Base-by-base conservation (phyloP, 2,113 vertebrate species). In the Scomber japonicus region DNA sequence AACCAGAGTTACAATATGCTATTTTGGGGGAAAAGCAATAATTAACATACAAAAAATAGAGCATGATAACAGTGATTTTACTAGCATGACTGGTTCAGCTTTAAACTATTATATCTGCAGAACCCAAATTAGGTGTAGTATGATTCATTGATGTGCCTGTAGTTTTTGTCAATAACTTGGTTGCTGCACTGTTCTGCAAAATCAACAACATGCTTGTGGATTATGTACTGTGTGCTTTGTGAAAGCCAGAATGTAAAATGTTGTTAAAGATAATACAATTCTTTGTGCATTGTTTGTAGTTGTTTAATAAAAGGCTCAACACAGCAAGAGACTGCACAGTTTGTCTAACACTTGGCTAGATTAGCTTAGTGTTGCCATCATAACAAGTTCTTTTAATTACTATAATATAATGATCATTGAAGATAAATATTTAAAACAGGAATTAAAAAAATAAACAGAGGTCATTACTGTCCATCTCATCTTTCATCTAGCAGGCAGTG, bases 401-500 rank as follows among this genome's bases (percentile, higher is more conserved):
- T 31, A 53, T 16, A 56, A 14, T 14, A 72, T 2, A 21, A 40
- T 44, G 24, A 46, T 66, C 31, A 31, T 15, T 17, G 11, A 63
- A 15, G 14, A 51, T 30, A 8, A 4, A 44, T 21, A 27, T 44
- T 44, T 1, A 15, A 31, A 31, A 71, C 35, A 54, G 10, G 16
- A 75, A 67, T 64, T 30, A 51, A 45, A 13, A 73, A 17, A 78
- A 59, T 27, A 51, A 84, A 60, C 81, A 86, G 62, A 75, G 81
- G 73, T 70, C 76, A 67, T 66, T 67, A 48, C 46, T 74, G 64
- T 56, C 48, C 72, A 67, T 31, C 24, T 60, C 11, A 54, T 17
- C 27, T 68, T 81, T 71, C 50, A 78, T 82, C 75, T 78, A 66
- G 48, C 69, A 80, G 74, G 79, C 62, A 51, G 64, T 44, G 64